Percentiles rank a stretch among this genome's conserved stretches.
These are phyloP conservation scores for Mus caroli DNA, from an alignment of 2,797 vertebrate species.

Conservation along the genomic window DNA sequence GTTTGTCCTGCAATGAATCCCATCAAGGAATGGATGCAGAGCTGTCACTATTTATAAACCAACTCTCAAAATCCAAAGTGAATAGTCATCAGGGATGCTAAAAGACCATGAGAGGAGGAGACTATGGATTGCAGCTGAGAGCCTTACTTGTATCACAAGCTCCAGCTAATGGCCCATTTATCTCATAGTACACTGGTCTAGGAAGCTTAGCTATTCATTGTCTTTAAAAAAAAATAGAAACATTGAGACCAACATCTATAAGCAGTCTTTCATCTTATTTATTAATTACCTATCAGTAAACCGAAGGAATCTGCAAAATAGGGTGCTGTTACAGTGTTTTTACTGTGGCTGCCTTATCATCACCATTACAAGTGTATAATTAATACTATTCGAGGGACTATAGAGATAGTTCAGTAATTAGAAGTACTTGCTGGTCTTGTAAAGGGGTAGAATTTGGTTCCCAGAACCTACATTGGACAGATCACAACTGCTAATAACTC, in stretches of 20 bases:
- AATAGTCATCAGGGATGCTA: not conserved
- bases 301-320: not conserved
- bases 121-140: fast-evolving
- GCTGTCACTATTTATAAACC: not conserved
- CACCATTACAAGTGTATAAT: not conserved
- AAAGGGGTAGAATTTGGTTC: not conserved
- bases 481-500: not conserved
- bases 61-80: too few relatives aligned
- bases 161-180: not conserved
- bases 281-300: not conserved
- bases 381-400: not conserved
- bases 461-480: not conserved
- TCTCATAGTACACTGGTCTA: not conserved
- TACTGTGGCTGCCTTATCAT: not conserved
- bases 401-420: not conserved
- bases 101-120: too few relatives aligned
- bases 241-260: not conserved
- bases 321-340: not conserved
- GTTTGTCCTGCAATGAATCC: not conserved
- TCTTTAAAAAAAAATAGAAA: not conserved
- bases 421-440: not conserved
- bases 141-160: fast-evolving
- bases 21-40: not conserved
- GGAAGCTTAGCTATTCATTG: not conserved
- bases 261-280: not conserved